Percentiles rank a stretch among this genome's conserved stretches.
These are phyloP conservation scores for Tribolium castaneum DNA, from an alignment of 1,140 invertebrate genomes.

Conservation along the genomic window DNA sequence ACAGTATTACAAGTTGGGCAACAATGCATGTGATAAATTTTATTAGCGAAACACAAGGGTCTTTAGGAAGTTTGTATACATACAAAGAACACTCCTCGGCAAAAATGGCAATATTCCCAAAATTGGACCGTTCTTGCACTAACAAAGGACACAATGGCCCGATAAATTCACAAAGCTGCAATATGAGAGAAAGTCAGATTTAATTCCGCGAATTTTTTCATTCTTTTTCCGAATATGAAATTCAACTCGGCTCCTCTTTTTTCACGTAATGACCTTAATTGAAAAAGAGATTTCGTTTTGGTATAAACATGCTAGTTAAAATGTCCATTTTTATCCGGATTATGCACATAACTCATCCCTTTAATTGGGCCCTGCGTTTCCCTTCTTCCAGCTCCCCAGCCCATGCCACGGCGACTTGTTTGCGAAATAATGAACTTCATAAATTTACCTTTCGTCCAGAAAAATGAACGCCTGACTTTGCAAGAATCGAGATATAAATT, in stretches of 20 bases:
- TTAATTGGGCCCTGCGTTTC: conserved; percentile 48
- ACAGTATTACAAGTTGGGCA: neutral
- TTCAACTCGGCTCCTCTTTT: neutral
- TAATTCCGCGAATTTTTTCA: neutral
- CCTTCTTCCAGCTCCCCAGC: conserved; percentile 33
- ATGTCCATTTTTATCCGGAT: conserved; percentile 49
- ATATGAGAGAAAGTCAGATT: neutral
- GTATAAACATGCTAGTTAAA: conserved; percentile 19
- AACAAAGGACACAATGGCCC: neutral
- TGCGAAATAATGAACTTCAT: conserved; percentile 53
- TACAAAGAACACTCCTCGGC: neutral
- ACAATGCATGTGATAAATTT: conserved; percentile 11
- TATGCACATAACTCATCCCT: conserved; percentile 54
- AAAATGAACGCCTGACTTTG: conserved; percentile 40
- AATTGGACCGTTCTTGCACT: neutral
- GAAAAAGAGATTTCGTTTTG: conserved; percentile 45
- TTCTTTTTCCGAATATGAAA: too few relatives aligned
- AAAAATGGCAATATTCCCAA: conserved; percentile 2
- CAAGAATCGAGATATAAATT: conserved; percentile 44
- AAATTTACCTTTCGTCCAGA: conserved; percentile 48
- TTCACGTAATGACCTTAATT: conserved; percentile 41
- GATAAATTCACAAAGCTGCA: neutral
- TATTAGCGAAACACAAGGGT: neutral
- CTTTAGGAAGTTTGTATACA: conserved; percentile 3
- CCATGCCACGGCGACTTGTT: conserved; percentile 49